These are phyloP conservation scores for Anoura caudifer DNA, from an alignment of 2,113 vertebrate species.

Conservation along the genomic window DNA sequence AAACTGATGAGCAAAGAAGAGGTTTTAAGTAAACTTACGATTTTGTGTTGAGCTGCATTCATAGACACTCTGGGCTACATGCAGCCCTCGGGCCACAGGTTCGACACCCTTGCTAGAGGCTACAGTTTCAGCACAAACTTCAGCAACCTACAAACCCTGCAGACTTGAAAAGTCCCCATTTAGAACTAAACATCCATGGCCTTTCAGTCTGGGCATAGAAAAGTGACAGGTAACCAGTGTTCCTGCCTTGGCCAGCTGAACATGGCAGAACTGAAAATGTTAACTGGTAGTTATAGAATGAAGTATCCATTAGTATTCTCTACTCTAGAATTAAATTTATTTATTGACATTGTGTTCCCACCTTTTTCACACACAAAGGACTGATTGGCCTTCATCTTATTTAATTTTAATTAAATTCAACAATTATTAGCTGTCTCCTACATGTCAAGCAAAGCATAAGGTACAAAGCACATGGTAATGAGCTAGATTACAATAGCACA, in stretches of 20 bases:
- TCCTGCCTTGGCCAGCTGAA: background rate
- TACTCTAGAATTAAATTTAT: background rate
- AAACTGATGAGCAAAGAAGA: too few relatives aligned
- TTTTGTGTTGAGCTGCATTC: too few relatives aligned
- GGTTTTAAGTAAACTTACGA: too few relatives aligned
- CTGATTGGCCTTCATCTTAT: background rate
- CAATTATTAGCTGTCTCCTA: background rate
- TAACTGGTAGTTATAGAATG: background rate
- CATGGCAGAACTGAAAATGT: background rate
- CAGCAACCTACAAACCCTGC: background rate
- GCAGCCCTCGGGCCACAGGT: too few relatives aligned
- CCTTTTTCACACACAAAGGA: background rate
- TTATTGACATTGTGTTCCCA: background rate
- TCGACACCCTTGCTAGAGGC: background rate
- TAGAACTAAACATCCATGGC: background rate
- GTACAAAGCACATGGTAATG: background rate
- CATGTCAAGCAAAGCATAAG: background rate
- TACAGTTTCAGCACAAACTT: background rate
- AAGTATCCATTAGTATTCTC: background rate
- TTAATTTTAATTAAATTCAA: constrained; percentile 20
- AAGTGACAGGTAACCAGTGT: background rate
- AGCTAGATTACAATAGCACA: background rate
- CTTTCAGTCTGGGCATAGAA: background rate
- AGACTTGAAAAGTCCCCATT: background rate
- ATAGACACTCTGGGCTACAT: too few relatives aligned